A percentile compares a stretch with the other conserved stretches of the same genome.
phyloP scores from a whole-genome alignment of 2,797 vertebrate genomes.

The Psittacula derbiana region DNA sequence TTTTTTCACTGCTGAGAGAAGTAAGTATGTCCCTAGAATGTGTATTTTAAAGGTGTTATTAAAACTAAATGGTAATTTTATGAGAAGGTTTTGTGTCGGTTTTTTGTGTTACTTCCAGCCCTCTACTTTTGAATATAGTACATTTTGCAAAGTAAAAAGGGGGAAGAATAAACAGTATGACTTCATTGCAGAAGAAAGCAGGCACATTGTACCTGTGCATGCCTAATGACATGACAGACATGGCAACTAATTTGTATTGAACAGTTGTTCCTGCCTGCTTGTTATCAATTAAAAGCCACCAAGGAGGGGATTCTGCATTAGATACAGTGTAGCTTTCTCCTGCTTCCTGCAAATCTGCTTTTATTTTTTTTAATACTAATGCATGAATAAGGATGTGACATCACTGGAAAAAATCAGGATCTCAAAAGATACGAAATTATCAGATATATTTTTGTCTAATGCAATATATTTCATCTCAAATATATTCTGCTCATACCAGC shows the following conservation, averaged over 20 bases:
- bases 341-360: not conserved
- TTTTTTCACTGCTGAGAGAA: not conserved
- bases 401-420: not conserved
- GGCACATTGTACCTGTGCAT: rapidly evolving
- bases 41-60: not conserved
- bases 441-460: not conserved
- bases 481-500: not conserved
- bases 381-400: not conserved
- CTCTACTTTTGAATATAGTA: not conserved
- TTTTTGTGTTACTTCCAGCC: not conserved
- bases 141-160: not conserved
- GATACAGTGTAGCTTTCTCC: not conserved
- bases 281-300: not conserved
- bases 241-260: not conserved
- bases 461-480: not conserved
- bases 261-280: not conserved
- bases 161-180: not conserved
- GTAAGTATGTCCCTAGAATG: not conserved
- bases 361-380: not conserved
- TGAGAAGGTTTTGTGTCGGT: not conserved
- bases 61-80: not conserved
- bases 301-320: not conserved
- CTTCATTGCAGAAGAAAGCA: not conserved
- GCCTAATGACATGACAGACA: not conserved
- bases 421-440: not conserved